Base-by-base conservation (phyloP, 2,888 invertebrate genomes). In the Agelastica alni region DNA sequence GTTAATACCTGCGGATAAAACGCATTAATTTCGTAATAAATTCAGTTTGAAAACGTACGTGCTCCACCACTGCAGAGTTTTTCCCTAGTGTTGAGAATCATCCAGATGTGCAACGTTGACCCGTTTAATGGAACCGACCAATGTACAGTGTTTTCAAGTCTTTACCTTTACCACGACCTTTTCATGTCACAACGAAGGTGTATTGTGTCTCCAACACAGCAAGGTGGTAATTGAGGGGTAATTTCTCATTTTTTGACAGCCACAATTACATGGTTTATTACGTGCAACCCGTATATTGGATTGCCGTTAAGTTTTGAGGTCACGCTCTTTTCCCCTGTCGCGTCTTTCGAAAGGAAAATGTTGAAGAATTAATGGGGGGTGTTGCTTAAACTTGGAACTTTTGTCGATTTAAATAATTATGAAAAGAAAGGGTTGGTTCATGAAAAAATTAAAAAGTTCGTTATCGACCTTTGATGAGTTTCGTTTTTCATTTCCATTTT, bases 61-160 rank as follows among this genome's bases (percentile, higher is more conserved):
- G n/a, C 18, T 17, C 17, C 31, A 2, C 36, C 36, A 17, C 34
- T 22, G 16, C 9, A 5, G 4, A 14, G 9, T 30, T 22, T 26
- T 22, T 53, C 57, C 56, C 65, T 41, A 41, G 51, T 56, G 59
- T 46, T 67, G 69, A 68, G 69, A 69, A 61, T 51, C 52, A 51
- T 56, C 60, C 70, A 71, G 65, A 68, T 71, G 71, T 63, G 54
- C 56, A 65, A 62, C 71, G 71, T 72, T 71, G 72, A 71, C 72
- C 71, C 68, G 66, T 61, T 71, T 72, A 72, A 71, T 71, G 71
- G 72, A 72, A 70, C 66, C 66, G 59, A 59, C 66, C 65, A 58
- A 58, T 64, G 67, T 34, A 26, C 42, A 63, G 64, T 69, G 67
- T 70, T 70, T 70, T 68, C 64, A 46, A 63, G 64, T 63, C 66